Percentiles rank a stretch among this genome's conserved stretches.
Conservation (phyloP, 2,113 vertebrate genomes). For the Centropristis striata region DNA sequence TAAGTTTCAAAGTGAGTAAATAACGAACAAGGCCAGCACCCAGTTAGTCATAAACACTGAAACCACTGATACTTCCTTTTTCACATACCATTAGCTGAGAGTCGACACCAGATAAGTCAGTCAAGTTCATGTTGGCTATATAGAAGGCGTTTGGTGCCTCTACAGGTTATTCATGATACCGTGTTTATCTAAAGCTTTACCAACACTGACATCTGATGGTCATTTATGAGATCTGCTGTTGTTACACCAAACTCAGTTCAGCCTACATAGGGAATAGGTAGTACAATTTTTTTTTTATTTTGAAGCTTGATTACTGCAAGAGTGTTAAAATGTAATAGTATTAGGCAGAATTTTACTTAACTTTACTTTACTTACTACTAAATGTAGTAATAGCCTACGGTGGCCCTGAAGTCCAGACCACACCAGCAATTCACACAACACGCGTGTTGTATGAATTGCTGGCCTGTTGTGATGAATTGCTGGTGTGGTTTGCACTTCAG, state of each 20-base stretch:
- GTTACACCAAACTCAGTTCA: neutral
- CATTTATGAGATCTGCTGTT: neutral
- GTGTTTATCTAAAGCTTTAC: neutral
- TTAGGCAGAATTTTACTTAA: no score
- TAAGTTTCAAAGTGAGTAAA: neutral
- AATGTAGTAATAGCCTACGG: no score
- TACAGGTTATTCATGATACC: neutral
- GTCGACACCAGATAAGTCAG: fast-evolving
- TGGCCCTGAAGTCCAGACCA: no score
- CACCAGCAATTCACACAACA: no score
- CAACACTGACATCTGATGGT: conserved; percentile 22
- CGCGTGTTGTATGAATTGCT: no score
- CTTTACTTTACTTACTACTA: no score
- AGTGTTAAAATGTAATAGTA: no score
- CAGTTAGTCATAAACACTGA: neutral
- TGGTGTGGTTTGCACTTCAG: no score
- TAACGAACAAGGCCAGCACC: neutral
- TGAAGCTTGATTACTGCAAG: no score
- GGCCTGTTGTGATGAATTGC: no score
- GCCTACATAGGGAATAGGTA: neutral
- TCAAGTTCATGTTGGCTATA: neutral
- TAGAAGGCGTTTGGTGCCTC: conserved; percentile 1
- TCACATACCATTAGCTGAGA: neutral
- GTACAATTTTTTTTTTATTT: no score
- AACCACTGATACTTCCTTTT: conserved; percentile 2